phyloP scores from a whole-genome alignment of 2,797 vertebrate genomes.

The Australoheros facetus region DNA sequence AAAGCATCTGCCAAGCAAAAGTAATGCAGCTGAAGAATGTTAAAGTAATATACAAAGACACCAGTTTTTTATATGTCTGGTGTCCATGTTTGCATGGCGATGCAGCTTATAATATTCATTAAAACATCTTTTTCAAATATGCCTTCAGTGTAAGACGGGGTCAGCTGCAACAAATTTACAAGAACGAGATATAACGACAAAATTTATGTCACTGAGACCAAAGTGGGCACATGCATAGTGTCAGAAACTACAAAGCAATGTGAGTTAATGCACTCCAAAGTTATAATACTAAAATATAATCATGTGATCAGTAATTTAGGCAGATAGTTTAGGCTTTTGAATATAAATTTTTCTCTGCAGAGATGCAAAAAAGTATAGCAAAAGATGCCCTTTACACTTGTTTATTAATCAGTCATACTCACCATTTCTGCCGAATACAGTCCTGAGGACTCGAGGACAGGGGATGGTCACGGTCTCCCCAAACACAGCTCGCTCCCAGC shows the following conservation, averaged over 20 bases:
- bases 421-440: conserved; percentile 84
- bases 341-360: rapidly evolving
- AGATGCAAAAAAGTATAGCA: neutral
- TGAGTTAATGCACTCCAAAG: neutral
- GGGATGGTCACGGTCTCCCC: conserved; percentile 87
- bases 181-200: neutral
- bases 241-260: neutral
- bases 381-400: rapidly evolving
- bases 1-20: neutral
- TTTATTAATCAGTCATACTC: neutral
- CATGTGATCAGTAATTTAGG: neutral
- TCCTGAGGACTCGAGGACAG: conserved; percentile 85
- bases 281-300: neutral
- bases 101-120: neutral
- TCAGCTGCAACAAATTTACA: neutral
- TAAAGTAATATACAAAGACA: neutral
- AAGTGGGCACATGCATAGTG: neutral
- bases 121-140: neutral
- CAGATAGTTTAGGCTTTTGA: rapidly evolving
- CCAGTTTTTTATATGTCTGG: neutral
- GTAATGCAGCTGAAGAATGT: neutral
- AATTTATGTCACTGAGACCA: neutral
- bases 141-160: neutral
- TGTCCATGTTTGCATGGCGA: neutral
- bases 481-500: conserved; percentile 84